Evolutionary conservation across 2,888 invertebrate species (phyloP).

Genomic region (Ernsta delagoae): DNA sequence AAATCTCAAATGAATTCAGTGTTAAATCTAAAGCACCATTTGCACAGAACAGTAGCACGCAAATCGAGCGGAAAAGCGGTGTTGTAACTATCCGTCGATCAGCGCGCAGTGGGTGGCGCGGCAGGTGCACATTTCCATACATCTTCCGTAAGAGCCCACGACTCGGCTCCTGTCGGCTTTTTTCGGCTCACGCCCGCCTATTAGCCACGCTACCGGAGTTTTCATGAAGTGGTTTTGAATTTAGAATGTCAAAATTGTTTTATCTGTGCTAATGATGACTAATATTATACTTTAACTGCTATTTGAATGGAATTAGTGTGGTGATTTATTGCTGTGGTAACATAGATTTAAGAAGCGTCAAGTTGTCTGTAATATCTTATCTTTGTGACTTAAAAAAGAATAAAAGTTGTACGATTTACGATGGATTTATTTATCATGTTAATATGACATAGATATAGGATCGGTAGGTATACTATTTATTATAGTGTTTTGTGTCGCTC

Average conservation of each 20-base stretch:
- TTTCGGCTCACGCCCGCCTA: constrained; percentile 35
- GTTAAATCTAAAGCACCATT: not conserved
- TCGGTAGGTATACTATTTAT: too few species aligned
- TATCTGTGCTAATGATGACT: constrained; percentile 16
- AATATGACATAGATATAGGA: too few species aligned
- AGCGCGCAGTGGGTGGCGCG: constrained; percentile 55
- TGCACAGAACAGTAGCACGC: constrained; percentile 48
- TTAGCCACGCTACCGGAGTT: constrained; percentile 30
- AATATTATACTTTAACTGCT: constrained; percentile 5
- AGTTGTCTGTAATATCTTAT: too few species aligned
- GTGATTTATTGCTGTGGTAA: not conserved
- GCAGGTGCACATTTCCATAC: constrained; percentile 58
- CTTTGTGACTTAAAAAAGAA: too few species aligned
- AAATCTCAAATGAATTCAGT: not conserved
- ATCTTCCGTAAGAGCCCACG: constrained; percentile 47
- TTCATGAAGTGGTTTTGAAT: not conserved
- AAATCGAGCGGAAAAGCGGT: constrained; percentile 31
- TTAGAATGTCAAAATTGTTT: constrained; percentile 1
- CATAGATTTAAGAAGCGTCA: too few species aligned
- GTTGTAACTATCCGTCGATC: constrained; percentile 50
- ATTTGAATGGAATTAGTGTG: not conserved
- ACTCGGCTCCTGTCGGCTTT: constrained; percentile 35
- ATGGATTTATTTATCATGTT: too few species aligned
- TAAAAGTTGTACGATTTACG: too few species aligned
- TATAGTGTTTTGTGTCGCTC: too few species aligned